Percentiles rank a stretch among this genome's conserved stretches.
These are phyloP conservation scores for Apostichopus californicus DNA, from an alignment of 35 echinoderm and acorn worm species.

Conservation along the genomic window DNA sequence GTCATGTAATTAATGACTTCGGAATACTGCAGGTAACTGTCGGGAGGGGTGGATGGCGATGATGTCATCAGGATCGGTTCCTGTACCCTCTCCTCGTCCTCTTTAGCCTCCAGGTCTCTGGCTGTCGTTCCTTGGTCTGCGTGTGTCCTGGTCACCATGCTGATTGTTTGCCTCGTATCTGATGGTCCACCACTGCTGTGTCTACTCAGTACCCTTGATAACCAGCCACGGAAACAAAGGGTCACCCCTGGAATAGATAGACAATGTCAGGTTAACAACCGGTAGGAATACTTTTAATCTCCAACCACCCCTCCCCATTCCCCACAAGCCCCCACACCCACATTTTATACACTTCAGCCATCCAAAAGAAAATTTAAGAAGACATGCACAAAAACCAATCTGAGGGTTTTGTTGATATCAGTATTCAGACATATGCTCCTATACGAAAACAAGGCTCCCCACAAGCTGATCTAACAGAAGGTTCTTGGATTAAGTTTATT, in stretches of 20 bases:
- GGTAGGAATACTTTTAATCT: neutral
- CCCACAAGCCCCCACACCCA: neutral
- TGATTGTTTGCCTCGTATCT: neutral
- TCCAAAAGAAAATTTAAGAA: too few species aligned
- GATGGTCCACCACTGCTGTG: neutral
- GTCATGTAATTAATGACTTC: neutral
- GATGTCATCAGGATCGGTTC: neutral
- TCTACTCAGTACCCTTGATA: conserved; percentile 3
- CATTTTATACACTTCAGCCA: neutral
- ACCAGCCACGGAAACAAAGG: conserved; percentile 39
- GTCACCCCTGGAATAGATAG: conserved; percentile 19
- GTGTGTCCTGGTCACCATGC: neutral
- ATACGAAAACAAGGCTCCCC: too few species aligned
- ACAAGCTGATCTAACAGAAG: too few species aligned
- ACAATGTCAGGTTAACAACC: neutral
- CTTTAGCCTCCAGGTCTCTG: neutral
- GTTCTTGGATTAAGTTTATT: too few species aligned
- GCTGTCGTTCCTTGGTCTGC: conserved; percentile 1
- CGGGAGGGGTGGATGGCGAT: neutral
- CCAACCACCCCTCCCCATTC: neutral
- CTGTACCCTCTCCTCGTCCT: neutral
- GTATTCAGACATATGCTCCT: too few species aligned
- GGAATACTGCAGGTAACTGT: neutral
- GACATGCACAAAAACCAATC: too few species aligned
- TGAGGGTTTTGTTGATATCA: too few species aligned